Evolutionary conservation across 2,888 invertebrate species (phyloP).

Genomic region (Coremacera marginata): DNA sequence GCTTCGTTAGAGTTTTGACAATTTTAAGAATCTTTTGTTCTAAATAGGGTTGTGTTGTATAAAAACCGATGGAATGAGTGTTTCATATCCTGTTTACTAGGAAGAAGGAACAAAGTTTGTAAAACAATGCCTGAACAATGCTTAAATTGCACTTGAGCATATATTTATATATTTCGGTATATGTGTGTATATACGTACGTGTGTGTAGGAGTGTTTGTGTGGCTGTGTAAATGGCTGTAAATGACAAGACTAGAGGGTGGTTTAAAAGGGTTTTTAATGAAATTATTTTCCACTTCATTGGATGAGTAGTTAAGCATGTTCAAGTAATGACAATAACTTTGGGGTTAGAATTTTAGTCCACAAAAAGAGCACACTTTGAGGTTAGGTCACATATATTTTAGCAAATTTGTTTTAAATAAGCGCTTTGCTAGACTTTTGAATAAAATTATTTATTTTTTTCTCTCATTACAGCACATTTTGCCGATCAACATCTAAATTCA

Average conservation of each 20-base stretch:
- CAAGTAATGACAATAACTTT: background rate
- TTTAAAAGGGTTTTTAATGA: constrained; percentile 19
- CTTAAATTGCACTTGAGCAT: constrained; percentile 9
- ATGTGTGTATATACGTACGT: background rate
- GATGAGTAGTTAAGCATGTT: background rate
- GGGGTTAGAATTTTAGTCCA: no score
- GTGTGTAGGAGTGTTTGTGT: background rate
- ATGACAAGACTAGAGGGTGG: constrained; percentile 28
- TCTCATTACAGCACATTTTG: background rate
- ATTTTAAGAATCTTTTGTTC: constrained; percentile 21
- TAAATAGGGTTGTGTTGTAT: background rate
- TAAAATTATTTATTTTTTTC: background rate
- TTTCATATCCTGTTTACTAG: constrained; percentile 20
- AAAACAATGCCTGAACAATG: background rate
- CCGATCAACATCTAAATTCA: background rate
- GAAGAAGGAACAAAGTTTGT: background rate
- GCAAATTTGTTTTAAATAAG: no score
- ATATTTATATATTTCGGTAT: background rate
- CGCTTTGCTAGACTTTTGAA: background rate
- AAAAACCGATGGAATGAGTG: constrained; percentile 13
- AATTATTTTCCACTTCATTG: constrained; percentile 27
- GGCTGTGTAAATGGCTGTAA: background rate
- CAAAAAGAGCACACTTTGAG: no score
- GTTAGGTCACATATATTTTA: no score
- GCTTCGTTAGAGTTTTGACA: constrained; percentile 47